phyloP scores from a whole-genome alignment of 2,113 vertebrate genomes.

The Aythya baeri region DNA sequence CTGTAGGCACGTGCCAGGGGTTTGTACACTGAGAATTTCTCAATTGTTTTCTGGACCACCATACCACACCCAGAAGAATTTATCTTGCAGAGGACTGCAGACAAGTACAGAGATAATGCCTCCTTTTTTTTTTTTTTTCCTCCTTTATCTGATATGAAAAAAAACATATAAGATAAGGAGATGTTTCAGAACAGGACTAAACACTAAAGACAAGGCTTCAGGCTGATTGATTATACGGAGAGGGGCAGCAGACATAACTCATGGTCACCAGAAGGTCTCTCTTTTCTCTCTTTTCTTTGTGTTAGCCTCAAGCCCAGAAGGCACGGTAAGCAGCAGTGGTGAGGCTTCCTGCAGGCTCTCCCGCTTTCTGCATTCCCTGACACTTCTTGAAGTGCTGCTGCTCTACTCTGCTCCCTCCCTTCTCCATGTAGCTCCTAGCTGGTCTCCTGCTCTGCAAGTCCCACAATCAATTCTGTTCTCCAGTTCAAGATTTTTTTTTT shows the following conservation, averaged over 20 bases:
- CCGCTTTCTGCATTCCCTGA: neutral
- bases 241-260: neutral
- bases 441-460: neutral
- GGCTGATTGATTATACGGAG: fast-evolving
- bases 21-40: neutral
- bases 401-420: neutral
- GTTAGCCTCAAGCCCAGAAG: neutral
- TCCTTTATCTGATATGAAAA: neutral
- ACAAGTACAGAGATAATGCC: neutral
- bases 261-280: neutral
- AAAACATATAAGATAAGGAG: no score
- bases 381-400: neutral
- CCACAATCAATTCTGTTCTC: neutral
- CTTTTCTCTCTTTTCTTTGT: neutral
- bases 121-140: neutral
- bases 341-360: neutral
- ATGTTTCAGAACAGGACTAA: neutral
- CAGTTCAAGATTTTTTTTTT: neutral
- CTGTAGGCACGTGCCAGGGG: neutral
- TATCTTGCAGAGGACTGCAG: fast-evolving
- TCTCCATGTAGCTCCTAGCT: neutral
- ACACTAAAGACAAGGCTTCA: neutral
- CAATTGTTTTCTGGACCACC: neutral
- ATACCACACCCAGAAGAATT: neutral
- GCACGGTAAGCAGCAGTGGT: neutral